phyloP scores from a whole-genome alignment of 2,113 vertebrate genomes.

The Aleadryas rufinucha region DNA sequence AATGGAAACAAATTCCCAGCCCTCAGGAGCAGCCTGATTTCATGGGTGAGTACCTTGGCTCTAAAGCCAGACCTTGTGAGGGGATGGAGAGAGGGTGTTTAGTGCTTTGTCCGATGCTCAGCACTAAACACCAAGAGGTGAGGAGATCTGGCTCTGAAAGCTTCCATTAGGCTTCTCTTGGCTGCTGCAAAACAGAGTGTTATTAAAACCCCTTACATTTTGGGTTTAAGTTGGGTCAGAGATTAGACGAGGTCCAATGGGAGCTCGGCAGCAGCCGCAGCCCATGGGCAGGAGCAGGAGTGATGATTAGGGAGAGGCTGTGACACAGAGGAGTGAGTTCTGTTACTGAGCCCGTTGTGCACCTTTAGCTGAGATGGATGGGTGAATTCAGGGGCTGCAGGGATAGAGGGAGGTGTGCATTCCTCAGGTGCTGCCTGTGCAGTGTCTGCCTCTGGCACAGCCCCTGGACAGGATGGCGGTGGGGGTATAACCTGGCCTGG shows the following conservation, averaged over 20 bases:
- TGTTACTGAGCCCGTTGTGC: accelerated
- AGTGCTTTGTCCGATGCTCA: background rate
- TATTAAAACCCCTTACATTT: background rate
- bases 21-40: background rate
- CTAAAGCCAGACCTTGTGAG: background rate
- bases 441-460: background rate
- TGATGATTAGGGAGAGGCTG: background rate
- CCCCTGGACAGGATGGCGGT: background rate
- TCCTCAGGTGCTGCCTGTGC: background rate
- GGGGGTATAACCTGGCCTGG: background rate
- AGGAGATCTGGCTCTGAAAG: background rate
- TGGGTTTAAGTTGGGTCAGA: background rate
- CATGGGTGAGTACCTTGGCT: background rate
- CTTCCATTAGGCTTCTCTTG: background rate
- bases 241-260: background rate
- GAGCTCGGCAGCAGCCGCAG: background rate
- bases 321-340: background rate
- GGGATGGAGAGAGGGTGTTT: background rate
- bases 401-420: background rate
- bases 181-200: background rate
- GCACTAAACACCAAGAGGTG: background rate
- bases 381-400: background rate
- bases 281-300: background rate
- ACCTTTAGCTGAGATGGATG: background rate
- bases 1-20: background rate